Percentiles rank a stretch among this genome's conserved stretches.
Evolutionary conservation across 2,797 vertebrate species (phyloP).

Genomic region (Gymnodraco acuticeps): DNA sequence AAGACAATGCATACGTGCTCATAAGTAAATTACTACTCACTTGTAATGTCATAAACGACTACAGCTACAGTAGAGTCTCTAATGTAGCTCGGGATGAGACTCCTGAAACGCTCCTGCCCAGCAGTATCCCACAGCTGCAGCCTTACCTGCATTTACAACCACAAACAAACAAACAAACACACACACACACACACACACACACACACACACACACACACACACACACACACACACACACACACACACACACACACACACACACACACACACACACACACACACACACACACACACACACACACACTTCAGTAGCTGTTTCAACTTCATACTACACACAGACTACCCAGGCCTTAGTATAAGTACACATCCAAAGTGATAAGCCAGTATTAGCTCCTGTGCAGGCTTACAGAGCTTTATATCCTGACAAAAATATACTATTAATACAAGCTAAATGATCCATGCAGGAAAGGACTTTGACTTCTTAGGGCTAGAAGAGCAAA

Average conservation of each 20-base stretch:
- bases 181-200: constrained; percentile 9
- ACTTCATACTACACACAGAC: constrained; percentile 27
- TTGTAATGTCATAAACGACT: constrained; percentile 95
- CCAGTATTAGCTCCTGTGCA: constrained; percentile 58
- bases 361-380: constrained; percentile 53
- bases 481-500: constrained; percentile 52
- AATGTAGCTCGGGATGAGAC: constrained; percentile 95
- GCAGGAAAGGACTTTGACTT: constrained; percentile 49
- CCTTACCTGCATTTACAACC: constrained; percentile 84
- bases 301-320: constrained; percentile 22
- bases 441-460: constrained; percentile 66
- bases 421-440: constrained; percentile 58
- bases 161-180: background rate
- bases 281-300: constrained; percentile 15
- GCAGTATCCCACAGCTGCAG: constrained; percentile 96
- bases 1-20: constrained; percentile 7
- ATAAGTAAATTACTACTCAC: constrained; percentile 76
- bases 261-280: constrained; percentile 5
- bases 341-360: constrained; percentile 27
- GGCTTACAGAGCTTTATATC: constrained; percentile 58
- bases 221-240: background rate
- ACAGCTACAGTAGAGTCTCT: constrained; percentile 95
- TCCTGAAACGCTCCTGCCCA: constrained; percentile 94
- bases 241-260: constrained; percentile 7
- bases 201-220: constrained; percentile 6